These are phyloP conservation scores for Brachionus angularis DNA, from an alignment of 1,140 invertebrate species.

Conservation along the genomic window DNA sequence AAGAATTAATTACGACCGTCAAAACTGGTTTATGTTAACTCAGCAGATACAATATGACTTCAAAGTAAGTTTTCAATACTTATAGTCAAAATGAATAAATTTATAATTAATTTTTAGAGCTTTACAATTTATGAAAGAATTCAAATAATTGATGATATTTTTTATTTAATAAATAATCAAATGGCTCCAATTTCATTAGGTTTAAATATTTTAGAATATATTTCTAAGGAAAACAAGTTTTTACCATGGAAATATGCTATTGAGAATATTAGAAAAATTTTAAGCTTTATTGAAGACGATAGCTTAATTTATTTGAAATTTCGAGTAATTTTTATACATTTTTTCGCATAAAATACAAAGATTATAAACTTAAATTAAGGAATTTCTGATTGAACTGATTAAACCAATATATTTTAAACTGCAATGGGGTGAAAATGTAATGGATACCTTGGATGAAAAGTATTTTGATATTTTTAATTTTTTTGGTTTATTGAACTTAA, in stretches of 20 bases:
- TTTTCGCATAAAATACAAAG: neutral
- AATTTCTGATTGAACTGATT: constrained; percentile 13
- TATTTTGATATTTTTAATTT: constrained; percentile 2
- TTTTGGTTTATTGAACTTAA: neutral
- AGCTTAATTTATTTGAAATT: constrained; percentile 36
- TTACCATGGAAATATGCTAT: constrained; percentile 37
- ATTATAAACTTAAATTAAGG: constrained; percentile 5
- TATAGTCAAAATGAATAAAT: neutral
- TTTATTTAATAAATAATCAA: constrained; percentile 24
- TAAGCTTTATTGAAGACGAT: constrained; percentile 31
- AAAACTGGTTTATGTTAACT: constrained; percentile 31
- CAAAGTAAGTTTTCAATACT: constrained; percentile 10
- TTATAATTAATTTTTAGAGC: neutral
- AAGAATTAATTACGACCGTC: constrained; percentile 32
- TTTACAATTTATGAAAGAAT: constrained; percentile 20
- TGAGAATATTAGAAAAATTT: constrained; percentile 5
- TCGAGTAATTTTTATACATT: neutral
- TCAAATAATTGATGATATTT: constrained; percentile 27
- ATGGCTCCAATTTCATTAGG: neutral
- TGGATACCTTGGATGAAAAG: constrained; percentile 39
- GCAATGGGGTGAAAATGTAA: constrained; percentile 38
- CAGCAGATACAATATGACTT: constrained; percentile 17
- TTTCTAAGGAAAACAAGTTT: neutral
- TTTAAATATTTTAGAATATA: constrained; percentile 6
- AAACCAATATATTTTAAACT: constrained; percentile 22